Evolutionary conservation across 2,888 invertebrate genomes (phyloP).

Genomic region (Brenthis daphne): DNA sequence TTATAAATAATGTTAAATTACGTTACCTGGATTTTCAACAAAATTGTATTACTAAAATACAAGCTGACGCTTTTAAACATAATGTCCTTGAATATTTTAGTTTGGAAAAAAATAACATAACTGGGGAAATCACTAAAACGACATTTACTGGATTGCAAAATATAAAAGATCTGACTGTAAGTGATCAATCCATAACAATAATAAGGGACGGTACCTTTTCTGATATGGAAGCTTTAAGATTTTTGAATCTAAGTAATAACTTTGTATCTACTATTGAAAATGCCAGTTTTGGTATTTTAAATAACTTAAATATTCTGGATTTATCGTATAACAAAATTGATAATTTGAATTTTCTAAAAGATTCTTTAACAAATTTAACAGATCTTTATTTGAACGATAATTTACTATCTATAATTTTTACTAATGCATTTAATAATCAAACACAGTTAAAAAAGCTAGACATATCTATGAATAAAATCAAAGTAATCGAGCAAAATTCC

Average conservation of each 20-base stretch:
- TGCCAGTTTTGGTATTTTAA: constrained; percentile 50
- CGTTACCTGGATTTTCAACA: constrained; percentile 55
- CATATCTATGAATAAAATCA: constrained; percentile 61
- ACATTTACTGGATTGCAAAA: constrained; percentile 58
- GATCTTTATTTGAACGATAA: constrained; percentile 61
- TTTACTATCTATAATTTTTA: constrained; percentile 48
- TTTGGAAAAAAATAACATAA: constrained; percentile 58
- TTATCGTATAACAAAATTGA: constrained; percentile 59
- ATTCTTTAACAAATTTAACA: constrained; percentile 51
- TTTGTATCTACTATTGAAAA: constrained; percentile 52
- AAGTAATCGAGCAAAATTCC: constrained; percentile 53
- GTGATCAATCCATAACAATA: constrained; percentile 41
- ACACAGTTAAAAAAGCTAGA: constrained; percentile 55
- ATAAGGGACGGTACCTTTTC: constrained; percentile 56
- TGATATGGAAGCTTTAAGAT: constrained; percentile 46
- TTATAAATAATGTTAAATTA: constrained; percentile 56
- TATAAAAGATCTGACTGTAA: constrained; percentile 49
- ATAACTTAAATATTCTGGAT: constrained; percentile 53
- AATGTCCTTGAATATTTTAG: constrained; percentile 54
- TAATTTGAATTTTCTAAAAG: constrained; percentile 53
- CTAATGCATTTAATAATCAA: constrained; percentile 54
- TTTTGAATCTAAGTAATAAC: constrained; percentile 63
- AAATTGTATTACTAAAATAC: constrained; percentile 56
- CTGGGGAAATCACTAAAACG: constrained; percentile 51
- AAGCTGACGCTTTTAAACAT: constrained; percentile 57